Percentiles rank a stretch among this genome's conserved stretches.
Evolutionary conservation across 2,888 invertebrate species (phyloP).

Genomic region (Yponomeuta malinellus): DNA sequence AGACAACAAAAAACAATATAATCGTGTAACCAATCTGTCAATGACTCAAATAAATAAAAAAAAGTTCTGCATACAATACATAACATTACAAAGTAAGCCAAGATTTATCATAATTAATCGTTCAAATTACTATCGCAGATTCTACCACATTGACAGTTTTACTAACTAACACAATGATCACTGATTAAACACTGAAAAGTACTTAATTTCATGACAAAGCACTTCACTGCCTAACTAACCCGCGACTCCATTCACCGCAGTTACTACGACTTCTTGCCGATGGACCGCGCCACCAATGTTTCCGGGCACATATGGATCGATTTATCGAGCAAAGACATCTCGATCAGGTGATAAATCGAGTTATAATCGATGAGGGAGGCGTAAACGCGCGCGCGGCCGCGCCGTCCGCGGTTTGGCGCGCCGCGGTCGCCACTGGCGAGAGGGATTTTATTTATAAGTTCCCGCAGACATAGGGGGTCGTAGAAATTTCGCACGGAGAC

Average conservation of each 20-base stretch:
- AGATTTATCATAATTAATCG: not conserved
- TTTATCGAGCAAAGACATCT: constrained; percentile 10
- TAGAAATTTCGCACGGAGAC: constrained; percentile 63
- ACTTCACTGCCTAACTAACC: not conserved
- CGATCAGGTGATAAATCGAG: constrained; percentile 10
- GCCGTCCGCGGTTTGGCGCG: constrained; percentile 71
- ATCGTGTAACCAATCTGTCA: no score
- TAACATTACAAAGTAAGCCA: not conserved
- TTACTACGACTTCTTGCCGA: not conserved
- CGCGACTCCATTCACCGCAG: not conserved
- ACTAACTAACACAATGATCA: not conserved
- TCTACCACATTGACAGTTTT: not conserved
- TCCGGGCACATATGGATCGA: not conserved
- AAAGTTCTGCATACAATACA: no score
- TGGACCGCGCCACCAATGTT: not conserved
- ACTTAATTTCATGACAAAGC: not conserved
- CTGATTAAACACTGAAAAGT: not conserved
- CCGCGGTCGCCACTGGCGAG: constrained; percentile 72
- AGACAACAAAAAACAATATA: no score
- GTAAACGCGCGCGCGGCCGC: constrained; percentile 72
- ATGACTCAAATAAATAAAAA: no score
- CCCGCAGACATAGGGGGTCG: constrained; percentile 72
- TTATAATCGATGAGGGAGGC: constrained; percentile 40
- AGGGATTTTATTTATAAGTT: constrained; percentile 74
- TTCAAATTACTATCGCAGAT: no score